These are phyloP conservation scores for Semibalanus balanoides DNA, from an alignment of 1,140 invertebrate species.

Conservation along the genomic window DNA sequence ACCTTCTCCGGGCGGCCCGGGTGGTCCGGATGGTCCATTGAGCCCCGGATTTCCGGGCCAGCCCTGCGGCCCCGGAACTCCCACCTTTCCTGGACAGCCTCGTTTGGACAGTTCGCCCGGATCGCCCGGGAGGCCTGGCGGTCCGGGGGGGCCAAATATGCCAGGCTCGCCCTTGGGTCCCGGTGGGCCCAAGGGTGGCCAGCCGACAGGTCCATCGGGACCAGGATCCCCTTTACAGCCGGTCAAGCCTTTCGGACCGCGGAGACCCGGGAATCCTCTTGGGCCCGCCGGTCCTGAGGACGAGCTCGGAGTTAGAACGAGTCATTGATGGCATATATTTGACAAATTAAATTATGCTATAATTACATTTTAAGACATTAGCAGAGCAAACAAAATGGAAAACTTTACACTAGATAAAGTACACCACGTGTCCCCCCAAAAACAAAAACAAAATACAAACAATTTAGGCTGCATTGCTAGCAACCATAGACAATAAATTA, in stretches of 20 bases:
- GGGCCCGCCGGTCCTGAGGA: conserved; percentile 46
- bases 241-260: conserved; percentile 46
- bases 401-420: too few species aligned
- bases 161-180: conserved; percentile 32
- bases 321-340: too few species aligned
- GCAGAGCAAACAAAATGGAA: too few species aligned
- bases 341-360: too few species aligned
- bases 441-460: too few species aligned
- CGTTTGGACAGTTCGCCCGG: conserved; percentile 35
- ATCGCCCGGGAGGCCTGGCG: conserved; percentile 47
- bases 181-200: conserved; percentile 46
- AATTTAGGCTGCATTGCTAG: too few species aligned
- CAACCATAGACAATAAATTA: too few species aligned
- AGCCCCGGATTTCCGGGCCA: conserved; percentile 43
- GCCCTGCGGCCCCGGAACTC: conserved; percentile 32
- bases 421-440: too few species aligned
- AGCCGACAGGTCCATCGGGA: conserved; percentile 49
- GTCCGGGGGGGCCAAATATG: conserved; percentile 15
- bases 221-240: conserved; percentile 63
- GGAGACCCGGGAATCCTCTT: conserved; percentile 34
- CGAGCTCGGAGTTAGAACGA: too few species aligned
- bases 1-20: conserved; percentile 29
- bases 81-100: conserved; percentile 31
- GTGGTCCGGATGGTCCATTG: conserved; percentile 37
- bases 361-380: too few species aligned